Percentiles rank a stretch among this genome's conserved stretches.
Conservation (phyloP, 2,113 vertebrate genomes). For the Verasper variegatus region DNA sequence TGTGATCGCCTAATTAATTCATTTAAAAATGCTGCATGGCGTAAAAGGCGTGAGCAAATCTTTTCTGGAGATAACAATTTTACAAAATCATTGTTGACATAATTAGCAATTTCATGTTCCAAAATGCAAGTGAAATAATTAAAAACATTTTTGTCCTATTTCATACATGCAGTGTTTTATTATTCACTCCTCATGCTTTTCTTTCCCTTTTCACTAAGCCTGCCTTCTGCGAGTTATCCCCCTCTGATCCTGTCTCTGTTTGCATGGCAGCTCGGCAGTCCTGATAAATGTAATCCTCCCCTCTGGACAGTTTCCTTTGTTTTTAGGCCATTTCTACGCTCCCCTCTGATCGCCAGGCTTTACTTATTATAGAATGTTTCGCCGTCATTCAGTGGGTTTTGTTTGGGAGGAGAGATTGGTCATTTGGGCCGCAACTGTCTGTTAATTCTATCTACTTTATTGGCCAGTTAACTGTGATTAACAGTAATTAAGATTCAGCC, state of each 20-base stretch:
- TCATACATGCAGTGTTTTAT: slow-evolving; percentile 62
- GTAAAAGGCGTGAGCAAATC: slow-evolving; percentile 79
- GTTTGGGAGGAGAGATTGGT: slow-evolving; percentile 53
- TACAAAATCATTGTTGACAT: slow-evolving; percentile 76
- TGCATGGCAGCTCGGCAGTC: slow-evolving; percentile 40
- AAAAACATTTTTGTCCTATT: slow-evolving; percentile 55
- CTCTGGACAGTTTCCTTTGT: slow-evolving; percentile 71
- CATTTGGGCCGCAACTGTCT: slow-evolving; percentile 59
- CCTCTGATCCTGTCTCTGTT: slow-evolving; percentile 65
- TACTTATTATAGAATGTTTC: slow-evolving; percentile 51
- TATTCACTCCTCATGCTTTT: slow-evolving; percentile 46
- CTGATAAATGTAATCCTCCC: slow-evolving; percentile 74
- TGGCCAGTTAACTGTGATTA: slow-evolving; percentile 76
- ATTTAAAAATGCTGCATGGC: slow-evolving; percentile 80
- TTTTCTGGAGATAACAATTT: slow-evolving; percentile 80
- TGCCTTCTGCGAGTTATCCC: slow-evolving; percentile 66
- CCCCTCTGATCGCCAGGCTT: slow-evolving; percentile 52
- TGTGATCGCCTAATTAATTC: slow-evolving; percentile 87
- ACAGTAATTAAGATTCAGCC: slow-evolving; percentile 69
- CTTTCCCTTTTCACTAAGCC: slow-evolving; percentile 45
- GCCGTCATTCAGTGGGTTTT: slow-evolving; percentile 56
- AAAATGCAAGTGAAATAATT: slow-evolving; percentile 77
- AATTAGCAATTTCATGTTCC: slow-evolving; percentile 79
- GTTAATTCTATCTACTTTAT: slow-evolving; percentile 64
- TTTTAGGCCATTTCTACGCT: slow-evolving; percentile 54